Base-by-base conservation (phyloP, 1,140 invertebrate species). In the Orius laevigatus region DNA sequence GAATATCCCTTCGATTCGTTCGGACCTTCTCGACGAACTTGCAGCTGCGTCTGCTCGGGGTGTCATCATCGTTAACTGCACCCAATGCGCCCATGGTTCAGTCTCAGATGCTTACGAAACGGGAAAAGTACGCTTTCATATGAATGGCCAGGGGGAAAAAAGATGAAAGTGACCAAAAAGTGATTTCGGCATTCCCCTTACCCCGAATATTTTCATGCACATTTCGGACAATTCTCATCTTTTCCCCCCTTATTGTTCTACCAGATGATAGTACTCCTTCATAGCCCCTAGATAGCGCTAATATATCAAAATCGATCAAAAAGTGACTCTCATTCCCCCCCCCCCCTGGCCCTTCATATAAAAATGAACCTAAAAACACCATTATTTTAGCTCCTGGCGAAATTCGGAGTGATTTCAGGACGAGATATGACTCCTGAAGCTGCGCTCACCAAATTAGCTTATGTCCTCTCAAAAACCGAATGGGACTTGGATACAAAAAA, bases 341-440 rank as follows among this genome's bases (percentile, higher is more conserved):
- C n/a, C n/a, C n/a, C n/a, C n/a, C n/a, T n/a, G n/a, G n/a, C n/a
- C n/a, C n/a, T n/a, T n/a, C n/a, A n/a, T n/a, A n/a, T n/a, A n/a
- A n/a, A n/a, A n/a, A n/a, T n/a, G n/a, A n/a, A n/a, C n/a, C n/a
- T n/a, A n/a, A n/a, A n/a, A n/a, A n/a, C n/a, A n/a, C n/a, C n/a
- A n/a, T n/a, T n/a, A n/a, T n/a, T 62, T 20, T 62, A 74, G 67
- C 62, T 71, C 5, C 58, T 76, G 6, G 56, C 62, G 19, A 67
- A 72, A 39, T 66, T 70, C 56, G 91, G 91, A 5, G 82, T 96
- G 3, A 78, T 91, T 41, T 75, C 84, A 1, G 92, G 94, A 0
- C 82, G 71, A 48, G 93, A 98, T 62, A 95, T 97, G 87, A 98
- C 93, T 0, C 78, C 83, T 0, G 92, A 97, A 65, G 89, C 93